Base-by-base conservation (phyloP, 2,113 vertebrate species). In the Oryzias curvinotus region DNA sequence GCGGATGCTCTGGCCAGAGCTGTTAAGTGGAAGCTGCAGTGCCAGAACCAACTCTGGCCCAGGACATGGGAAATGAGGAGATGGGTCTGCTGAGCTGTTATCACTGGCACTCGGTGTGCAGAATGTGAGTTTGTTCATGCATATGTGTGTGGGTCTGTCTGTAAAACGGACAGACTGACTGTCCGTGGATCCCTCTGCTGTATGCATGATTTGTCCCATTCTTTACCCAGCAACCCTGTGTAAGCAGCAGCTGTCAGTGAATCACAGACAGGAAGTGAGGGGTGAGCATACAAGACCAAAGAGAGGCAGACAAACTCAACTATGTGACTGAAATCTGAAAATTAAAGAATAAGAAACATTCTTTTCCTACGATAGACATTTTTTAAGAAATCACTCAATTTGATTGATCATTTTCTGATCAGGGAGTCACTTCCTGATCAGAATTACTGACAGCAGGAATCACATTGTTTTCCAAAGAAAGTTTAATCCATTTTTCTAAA, bases 131-230 rank as follows among this genome's bases (percentile, higher is more conserved):
- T 60, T 76, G 66, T 83, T 68, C 69, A 68, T 63, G 62, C 55
- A 13, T 71, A 62, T 73, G 77, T 81, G 85, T 62, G 81, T 68
- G 58, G 54, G 77, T 85, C 44, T 71, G 74, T 80, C 67, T 65
- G 52, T 65, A 65, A 52, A 58, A 56, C 49, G 42, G 85, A 85
- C 78, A 15, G 82, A 81, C 66, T 23, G 74, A 82, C 65, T n/a
- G 78, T 77, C 80, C n/a, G 74, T 69, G 69, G 15, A 77, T 82
- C 81, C 75, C 76, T 44, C 62, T 10, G 41, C 67, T 80, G 81
- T 84, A 85, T 90, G 87, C 89, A 87, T 90, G 89, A 87, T 72
- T 88, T 87, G 79, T 75, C 77, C 87, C 62, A 84, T 89, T 90
- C 83, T 87, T 82, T 52, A 68, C 48, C 49, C 48, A 14, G 41